Evolutionary conservation across 2,797 vertebrate species (phyloP), one percentile per base, ranked within the genome.

Genomic region (Dipus sagitta): DNA sequence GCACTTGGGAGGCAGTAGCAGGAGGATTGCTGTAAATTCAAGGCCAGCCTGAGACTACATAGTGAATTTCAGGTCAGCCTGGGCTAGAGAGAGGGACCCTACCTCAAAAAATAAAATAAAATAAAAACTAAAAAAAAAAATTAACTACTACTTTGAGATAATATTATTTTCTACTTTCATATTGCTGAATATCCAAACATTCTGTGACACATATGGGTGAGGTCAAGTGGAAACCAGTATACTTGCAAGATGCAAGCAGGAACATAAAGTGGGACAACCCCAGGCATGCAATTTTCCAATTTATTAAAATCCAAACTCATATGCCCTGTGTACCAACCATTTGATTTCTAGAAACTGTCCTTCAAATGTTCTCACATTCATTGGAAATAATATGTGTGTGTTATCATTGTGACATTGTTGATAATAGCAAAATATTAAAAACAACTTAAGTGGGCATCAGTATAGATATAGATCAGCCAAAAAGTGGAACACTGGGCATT

Each of bases 331-430:
- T 32, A 71, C 62, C 42, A 92, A 38, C 68, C 79, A 71, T 58
- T 83, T 58, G 15, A 23, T 90, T 92, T 77, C 67, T 64, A 71
- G 65, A 64, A 62, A 76, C 71, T 80, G 23, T 17, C 28, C 64
- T 84, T 92, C 52, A 81, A 88, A 32, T 58, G 42, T 68, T 82
- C 60, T 92, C 38, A 28, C 7, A 62, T 20, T 79, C 88, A 76
- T 64, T 76, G 82, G 54, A 88, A 82, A 18, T 79, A 77, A 58
- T 12, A 23, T 17, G 26, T 42, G 42, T 34, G 14, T 79, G 4
- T 86, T 83, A 72, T 95, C 67, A 89, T 42, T 71, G 65, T 11
- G 38, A 10, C 54, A 76, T 64, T 94, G 10, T 79, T 92, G 80
- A 71, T 83, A 82, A 70, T 74, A 75, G 47, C 34, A 77, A 47